These are phyloP conservation scores for Napeogenes inachia DNA, from an alignment of 2,888 invertebrate genomes.

Conservation along the genomic window DNA sequence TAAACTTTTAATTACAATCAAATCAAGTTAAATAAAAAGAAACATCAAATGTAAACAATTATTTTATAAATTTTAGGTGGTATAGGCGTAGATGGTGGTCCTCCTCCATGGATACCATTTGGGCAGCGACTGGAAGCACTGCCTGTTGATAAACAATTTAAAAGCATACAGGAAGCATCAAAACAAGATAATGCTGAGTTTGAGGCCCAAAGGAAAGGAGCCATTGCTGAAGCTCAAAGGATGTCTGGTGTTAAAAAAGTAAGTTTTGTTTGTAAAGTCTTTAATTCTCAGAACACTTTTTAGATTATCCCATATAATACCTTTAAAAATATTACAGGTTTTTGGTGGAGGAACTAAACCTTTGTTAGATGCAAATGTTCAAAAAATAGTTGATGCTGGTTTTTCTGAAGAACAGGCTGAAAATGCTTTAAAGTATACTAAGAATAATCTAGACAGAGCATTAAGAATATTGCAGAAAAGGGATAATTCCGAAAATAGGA, in stretches of 20 bases:
- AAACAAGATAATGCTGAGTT: constrained; percentile 89
- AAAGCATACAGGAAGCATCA: constrained; percentile 79
- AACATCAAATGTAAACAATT: neutral
- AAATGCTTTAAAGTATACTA: constrained; percentile 82
- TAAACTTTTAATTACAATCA: too few relatives aligned
- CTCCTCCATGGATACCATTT: constrained; percentile 95
- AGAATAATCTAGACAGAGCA: constrained; percentile 86
- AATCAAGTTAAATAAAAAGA: too few relatives aligned
- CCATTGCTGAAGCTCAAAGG: constrained; percentile 91
- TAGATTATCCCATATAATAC: neutral
- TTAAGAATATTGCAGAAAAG: constrained; percentile 80
- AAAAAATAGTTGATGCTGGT: constrained; percentile 88
- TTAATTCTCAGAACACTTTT: neutral
- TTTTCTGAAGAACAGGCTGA: constrained; percentile 87
- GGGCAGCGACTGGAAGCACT: constrained; percentile 84
- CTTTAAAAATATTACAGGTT: constrained; percentile 49
- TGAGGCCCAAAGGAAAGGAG: constrained; percentile 91
- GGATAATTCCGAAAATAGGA: constrained; percentile 67
- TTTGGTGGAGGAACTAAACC: constrained; percentile 82
- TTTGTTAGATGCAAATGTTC: constrained; percentile 85
- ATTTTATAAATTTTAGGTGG: constrained; percentile 52
- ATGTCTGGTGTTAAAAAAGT: constrained; percentile 77
- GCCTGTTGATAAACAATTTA: constrained; percentile 81
- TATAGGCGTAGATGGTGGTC: constrained; percentile 84
- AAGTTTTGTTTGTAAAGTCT: constrained; percentile 18